A percentile compares a stretch with the other conserved stretches of the same genome.
Evolutionary conservation across 2,113 vertebrate species (phyloP).

Genomic region (Megalops atlanticus): DNA sequence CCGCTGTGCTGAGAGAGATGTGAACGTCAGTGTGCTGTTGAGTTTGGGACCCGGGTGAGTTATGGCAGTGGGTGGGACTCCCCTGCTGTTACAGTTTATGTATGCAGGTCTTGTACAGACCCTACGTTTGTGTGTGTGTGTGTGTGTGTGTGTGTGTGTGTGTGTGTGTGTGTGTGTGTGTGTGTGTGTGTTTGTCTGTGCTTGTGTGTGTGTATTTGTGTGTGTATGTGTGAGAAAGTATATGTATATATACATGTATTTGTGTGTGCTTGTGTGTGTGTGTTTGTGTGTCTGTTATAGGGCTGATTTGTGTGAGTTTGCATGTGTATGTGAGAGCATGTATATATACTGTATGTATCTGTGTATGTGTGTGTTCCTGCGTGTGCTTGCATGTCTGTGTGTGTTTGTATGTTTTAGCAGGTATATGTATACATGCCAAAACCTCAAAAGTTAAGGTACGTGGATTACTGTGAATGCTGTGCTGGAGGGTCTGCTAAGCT

Average conservation of each 20-base stretch:
- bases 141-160: not conserved
- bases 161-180: not conserved
- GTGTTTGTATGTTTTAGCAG: conserved; percentile 6
- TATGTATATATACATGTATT: not conserved
- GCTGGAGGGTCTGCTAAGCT: too few species aligned
- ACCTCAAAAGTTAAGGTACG: too few species aligned
- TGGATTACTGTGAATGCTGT: too few species aligned
- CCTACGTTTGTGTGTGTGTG: not conserved
- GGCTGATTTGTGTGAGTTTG: not conserved
- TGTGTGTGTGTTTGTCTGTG: not conserved
- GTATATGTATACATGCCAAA: too few species aligned
- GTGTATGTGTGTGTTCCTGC: not conserved
- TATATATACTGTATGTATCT: not conserved
- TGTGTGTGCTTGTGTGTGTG: not conserved
- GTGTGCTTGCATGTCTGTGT: conserved; percentile 2
- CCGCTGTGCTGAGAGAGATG: too few species aligned
- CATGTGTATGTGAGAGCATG: too few species aligned
- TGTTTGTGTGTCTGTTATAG: not conserved
- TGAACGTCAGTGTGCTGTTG: too few species aligned
- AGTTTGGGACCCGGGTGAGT: too few species aligned
- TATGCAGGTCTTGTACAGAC: too few species aligned
- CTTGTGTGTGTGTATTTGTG: not conserved
- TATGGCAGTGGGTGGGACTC: too few species aligned
- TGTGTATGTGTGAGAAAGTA: not conserved
- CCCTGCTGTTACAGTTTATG: too few species aligned